Percentiles rank a stretch among this genome's conserved stretches.
Evolutionary conservation across 2,888 invertebrate species (phyloP).

Genomic region (Zootermopsis nevadensis): DNA sequence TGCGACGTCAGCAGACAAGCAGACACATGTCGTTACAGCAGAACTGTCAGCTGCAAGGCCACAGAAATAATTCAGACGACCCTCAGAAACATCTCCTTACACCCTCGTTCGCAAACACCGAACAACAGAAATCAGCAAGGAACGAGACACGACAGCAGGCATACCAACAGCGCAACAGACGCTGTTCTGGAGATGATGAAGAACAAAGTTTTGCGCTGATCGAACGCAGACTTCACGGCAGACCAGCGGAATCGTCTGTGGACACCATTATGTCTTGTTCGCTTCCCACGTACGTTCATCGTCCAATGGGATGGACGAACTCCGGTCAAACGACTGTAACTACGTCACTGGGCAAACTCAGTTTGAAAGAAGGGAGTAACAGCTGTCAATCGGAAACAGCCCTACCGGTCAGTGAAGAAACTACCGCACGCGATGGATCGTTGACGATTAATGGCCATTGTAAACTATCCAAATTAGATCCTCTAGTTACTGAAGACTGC

Average conservation of each 20-base stretch:
- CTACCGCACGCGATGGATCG: background rate
- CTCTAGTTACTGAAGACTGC: background rate
- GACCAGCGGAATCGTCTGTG: background rate
- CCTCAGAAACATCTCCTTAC: background rate
- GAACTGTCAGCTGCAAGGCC: background rate
- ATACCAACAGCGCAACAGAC: background rate
- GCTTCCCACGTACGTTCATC: conserved; percentile 27
- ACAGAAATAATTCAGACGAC: background rate
- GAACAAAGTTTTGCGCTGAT: background rate
- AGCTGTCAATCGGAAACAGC: conserved; percentile 3
- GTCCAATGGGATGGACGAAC: conserved; percentile 58
- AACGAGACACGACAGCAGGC: too few relatives aligned
- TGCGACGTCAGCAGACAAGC: conserved; percentile 50
- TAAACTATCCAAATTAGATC: background rate
- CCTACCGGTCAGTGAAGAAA: background rate
- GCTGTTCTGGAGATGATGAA: background rate
- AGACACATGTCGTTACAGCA: background rate
- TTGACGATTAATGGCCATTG: background rate
- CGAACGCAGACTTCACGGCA: background rate
- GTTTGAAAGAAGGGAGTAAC: conserved; percentile 47
- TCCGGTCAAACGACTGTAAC: conserved; percentile 59
- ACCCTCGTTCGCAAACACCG: background rate
- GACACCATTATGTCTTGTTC: background rate
- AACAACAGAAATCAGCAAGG: background rate
- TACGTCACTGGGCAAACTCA: conserved; percentile 58